Evolutionary conservation across 1,140 invertebrate species (phyloP).

Genomic region (Aethina tumida): DNA sequence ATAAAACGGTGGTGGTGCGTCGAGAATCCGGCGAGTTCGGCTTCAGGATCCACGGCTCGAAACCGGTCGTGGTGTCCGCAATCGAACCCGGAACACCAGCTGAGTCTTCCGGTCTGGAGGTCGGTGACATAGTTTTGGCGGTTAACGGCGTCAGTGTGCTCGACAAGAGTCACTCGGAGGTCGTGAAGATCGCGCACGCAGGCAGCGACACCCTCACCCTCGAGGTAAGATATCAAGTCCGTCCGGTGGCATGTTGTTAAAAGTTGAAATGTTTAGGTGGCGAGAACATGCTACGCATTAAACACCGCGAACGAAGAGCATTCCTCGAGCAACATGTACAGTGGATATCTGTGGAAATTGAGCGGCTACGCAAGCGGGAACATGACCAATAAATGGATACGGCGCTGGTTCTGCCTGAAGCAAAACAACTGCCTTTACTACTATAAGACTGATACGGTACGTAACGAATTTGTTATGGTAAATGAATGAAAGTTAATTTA

Average conservation of each 20-base stretch:
- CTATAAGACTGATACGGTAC: slow-evolving; percentile 81
- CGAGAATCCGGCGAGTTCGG: slow-evolving; percentile 86
- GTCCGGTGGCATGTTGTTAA: no score
- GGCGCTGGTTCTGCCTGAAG: slow-evolving; percentile 83
- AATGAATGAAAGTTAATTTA: not conserved
- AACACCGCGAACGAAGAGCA: slow-evolving; percentile 50
- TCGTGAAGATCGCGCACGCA: slow-evolving; percentile 86
- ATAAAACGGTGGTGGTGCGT: slow-evolving; percentile 73
- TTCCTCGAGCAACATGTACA: slow-evolving; percentile 51
- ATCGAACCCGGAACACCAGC: slow-evolving; percentile 88
- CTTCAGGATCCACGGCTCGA: slow-evolving; percentile 89
- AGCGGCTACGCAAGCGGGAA: slow-evolving; percentile 45
- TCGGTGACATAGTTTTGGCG: slow-evolving; percentile 87
- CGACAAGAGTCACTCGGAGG: slow-evolving; percentile 87
- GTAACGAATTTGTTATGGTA: slow-evolving; percentile 21
- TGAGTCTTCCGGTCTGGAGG: slow-evolving; percentile 80
- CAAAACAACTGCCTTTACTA: slow-evolving; percentile 91
- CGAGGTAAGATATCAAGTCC: slow-evolving; percentile 44
- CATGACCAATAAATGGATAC: slow-evolving; percentile 66
- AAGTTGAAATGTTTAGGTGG: slow-evolving; percentile 43
- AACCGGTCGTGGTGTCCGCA: slow-evolving; percentile 89
- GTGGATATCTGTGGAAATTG: slow-evolving; percentile 71
- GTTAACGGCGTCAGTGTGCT: slow-evolving; percentile 86
- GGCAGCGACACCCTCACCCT: slow-evolving; percentile 76
- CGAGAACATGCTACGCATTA: slow-evolving; percentile 71